A percentile compares a stretch with the other conserved stretches of the same genome.
These are phyloP conservation scores for Clavelina lepadiformis DNA, from an alignment of 23 tunicate species.

Conservation along the genomic window DNA sequence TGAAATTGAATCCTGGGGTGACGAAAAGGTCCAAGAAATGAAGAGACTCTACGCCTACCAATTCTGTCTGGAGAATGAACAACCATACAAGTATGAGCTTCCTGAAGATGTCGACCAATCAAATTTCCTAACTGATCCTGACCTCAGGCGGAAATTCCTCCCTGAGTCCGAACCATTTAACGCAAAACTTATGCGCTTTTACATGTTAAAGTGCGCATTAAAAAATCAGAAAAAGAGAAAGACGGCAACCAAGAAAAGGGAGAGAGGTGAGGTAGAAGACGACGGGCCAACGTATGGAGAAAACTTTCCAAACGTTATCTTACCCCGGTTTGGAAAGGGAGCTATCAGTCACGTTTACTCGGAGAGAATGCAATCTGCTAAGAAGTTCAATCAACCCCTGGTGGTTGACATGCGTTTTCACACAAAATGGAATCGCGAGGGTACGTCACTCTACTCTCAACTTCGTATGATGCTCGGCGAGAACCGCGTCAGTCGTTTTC, in stretches of 20 bases:
- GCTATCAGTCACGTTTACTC: neutral
- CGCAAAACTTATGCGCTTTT: neutral
- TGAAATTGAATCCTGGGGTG: neutral
- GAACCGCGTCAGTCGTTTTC: neutral
- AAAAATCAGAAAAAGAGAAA: conserved; percentile 7
- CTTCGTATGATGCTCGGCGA: neutral
- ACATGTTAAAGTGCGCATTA: conserved; percentile 10
- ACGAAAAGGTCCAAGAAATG: conserved; percentile 1
- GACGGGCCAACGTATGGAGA: neutral
- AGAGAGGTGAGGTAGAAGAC: neutral
- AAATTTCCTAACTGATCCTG: conserved; percentile 1
- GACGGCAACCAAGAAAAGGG: neutral
- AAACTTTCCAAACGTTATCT: neutral
- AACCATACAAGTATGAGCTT: conserved; percentile 1
- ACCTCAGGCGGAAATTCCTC: neutral
- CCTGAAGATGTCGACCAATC: neutral
- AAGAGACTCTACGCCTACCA: conserved; percentile 12
- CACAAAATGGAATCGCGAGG: neutral
- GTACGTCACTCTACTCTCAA: conserved; percentile 7
- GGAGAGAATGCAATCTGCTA: neutral
- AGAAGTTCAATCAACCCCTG: conserved; percentile 5
- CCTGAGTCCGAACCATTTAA: neutral
- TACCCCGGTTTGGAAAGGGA: neutral
- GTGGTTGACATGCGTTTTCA: conserved; percentile 32
- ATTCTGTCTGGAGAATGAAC: conserved; percentile 7